Percentiles rank a stretch among this genome's conserved stretches.
phyloP scores from a whole-genome alignment of 2,888 invertebrate genomes.

The Sycophila texana region DNA sequence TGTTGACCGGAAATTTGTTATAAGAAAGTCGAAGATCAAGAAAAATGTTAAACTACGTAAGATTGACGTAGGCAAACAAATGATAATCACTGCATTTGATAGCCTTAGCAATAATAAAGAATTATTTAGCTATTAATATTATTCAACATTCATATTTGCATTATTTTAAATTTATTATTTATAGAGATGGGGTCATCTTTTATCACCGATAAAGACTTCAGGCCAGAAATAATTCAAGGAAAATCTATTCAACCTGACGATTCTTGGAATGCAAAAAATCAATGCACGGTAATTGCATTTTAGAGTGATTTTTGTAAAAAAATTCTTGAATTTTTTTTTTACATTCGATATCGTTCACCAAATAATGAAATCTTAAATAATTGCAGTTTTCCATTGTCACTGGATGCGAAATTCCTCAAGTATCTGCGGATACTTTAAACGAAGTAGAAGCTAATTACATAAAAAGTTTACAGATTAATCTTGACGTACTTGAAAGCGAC shows the following conservation, averaged over 20 bases:
- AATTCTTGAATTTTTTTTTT: neutral
- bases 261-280: slow-evolving; percentile 26
- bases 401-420: slow-evolving; percentile 38
- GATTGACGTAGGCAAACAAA: slow-evolving; percentile 47
- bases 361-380: neutral
- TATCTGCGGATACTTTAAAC: slow-evolving; percentile 7
- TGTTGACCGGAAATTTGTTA: slow-evolving; percentile 39
- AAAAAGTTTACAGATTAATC: slow-evolving; percentile 42
- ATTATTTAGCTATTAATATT: slow-evolving; percentile 18
- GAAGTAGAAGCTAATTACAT: slow-evolving; percentile 43
- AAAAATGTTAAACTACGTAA: slow-evolving; percentile 2
- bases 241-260: slow-evolving; percentile 29
- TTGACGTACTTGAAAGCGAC: slow-evolving; percentile 30
- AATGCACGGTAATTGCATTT: slow-evolving; percentile 49
- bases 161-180: slow-evolving; percentile 47
- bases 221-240: slow-evolving; percentile 36
- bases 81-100: slow-evolving; percentile 41
- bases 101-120: slow-evolving; percentile 36
- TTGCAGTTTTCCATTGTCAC: slow-evolving; percentile 49
- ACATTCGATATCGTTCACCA: neutral
- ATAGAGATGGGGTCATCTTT: slow-evolving; percentile 47
- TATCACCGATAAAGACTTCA: slow-evolving; percentile 26
- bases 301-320: neutral
- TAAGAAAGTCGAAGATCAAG: slow-evolving; percentile 44
- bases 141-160: slow-evolving; percentile 7